Evolutionary conservation across 2,888 invertebrate genomes (phyloP).

Genomic region (Caenorhabditis afra): DNA sequence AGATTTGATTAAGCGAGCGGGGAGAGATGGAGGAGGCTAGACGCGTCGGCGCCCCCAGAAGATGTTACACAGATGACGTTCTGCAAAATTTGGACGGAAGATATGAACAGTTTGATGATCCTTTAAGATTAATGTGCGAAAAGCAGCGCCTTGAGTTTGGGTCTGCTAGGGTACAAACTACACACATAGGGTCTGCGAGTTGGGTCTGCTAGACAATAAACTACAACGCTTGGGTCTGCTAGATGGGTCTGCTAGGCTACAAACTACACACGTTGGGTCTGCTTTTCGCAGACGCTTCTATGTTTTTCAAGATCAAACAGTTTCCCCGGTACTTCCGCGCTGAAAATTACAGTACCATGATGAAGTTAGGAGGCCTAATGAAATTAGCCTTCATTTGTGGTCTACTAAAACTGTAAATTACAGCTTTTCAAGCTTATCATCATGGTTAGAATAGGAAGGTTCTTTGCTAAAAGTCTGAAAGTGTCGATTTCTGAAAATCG

Average conservation of each 20-base stretch:
- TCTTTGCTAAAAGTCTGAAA: no score
- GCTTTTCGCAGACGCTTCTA: conserved; percentile 1
- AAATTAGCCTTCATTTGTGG: no score
- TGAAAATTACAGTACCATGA: neutral
- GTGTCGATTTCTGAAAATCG: no score
- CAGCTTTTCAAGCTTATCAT: neutral
- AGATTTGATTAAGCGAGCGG: conserved; percentile 17
- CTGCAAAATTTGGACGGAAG: conserved; percentile 1
- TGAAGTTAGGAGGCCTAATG: no score
- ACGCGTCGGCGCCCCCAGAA: conserved; percentile 12
- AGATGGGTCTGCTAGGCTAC: conserved; percentile 1
- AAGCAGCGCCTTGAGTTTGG: no score
- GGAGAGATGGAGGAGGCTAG: conserved; percentile 2
- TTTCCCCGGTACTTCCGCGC: neutral
- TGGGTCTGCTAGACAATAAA: no score
- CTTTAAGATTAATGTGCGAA: no score
- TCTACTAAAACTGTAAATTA: no score
- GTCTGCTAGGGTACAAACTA: no score
- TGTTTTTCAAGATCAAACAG: neutral
- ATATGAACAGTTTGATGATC: no score
- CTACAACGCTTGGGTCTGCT: neutral
- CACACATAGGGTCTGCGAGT: no score
- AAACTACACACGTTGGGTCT: neutral
- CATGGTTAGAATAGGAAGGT: neutral
- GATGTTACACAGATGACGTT: neutral